Conservation (phyloP, 2,888 invertebrate species). For the Tipula unca region DNA sequence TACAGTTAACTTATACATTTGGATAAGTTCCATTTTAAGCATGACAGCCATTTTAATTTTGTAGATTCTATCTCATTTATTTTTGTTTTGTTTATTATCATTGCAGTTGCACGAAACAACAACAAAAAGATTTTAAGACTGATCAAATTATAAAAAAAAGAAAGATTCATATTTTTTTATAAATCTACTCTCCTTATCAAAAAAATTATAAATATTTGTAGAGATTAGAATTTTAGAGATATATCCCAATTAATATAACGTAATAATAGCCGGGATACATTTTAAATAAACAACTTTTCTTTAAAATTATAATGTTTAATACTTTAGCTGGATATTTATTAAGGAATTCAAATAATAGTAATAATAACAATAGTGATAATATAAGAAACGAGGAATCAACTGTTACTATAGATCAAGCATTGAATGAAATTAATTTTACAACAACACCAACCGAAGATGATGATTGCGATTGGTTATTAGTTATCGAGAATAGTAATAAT, state of each 20-base stretch:
- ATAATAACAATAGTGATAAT: background rate
- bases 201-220: background rate
- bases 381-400: slow-evolving; percentile 25
- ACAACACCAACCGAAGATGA: slow-evolving; percentile 38
- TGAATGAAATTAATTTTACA: slow-evolving; percentile 30
- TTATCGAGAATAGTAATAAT: slow-evolving; percentile 37
- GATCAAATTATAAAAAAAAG: background rate
- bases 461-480: slow-evolving; percentile 50
- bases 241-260: background rate
- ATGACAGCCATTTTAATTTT: background rate
- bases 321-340: slow-evolving; percentile 50
- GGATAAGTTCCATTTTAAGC: background rate
- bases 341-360: slow-evolving; percentile 38
- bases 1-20: background rate
- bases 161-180: background rate
- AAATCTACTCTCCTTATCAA: background rate
- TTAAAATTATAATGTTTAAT: slow-evolving; percentile 47
- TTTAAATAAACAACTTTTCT: background rate
- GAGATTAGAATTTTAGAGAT: background rate
- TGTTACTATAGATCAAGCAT: slow-evolving; percentile 21
- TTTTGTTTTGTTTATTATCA: background rate
- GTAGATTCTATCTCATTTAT: background rate
- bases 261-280: background rate
- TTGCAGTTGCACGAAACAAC: background rate
- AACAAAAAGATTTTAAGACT: background rate